Evolutionary conservation across 2,797 vertebrate species (phyloP).

Genomic region (Buceros bicornis): DNA sequence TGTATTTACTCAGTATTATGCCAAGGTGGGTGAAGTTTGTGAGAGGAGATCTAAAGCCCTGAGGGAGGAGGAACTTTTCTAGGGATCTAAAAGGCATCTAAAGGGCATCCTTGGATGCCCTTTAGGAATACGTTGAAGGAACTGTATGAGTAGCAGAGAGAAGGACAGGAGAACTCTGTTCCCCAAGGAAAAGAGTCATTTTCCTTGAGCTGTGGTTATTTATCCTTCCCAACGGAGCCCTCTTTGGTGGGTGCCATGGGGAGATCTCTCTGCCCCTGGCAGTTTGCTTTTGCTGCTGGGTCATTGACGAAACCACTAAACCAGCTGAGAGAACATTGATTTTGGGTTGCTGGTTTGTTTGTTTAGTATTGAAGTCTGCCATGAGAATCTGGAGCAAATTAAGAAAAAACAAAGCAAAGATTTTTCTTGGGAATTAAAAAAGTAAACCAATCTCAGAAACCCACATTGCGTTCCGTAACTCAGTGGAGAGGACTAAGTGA

Average conservation of each 20-base stretch:
- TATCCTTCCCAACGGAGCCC: neutral
- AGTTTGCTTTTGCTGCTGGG: neutral
- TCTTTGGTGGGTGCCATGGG: neutral
- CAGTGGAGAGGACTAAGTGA: neutral
- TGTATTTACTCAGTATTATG: neutral
- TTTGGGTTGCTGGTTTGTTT: slow-evolving; percentile 14
- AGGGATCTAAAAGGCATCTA: neutral
- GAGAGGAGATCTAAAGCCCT: neutral
- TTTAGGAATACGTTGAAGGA: neutral
- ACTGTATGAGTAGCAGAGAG: rapidly evolving
- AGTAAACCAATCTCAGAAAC: neutral
- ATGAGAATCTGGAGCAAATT: slow-evolving; percentile 51
- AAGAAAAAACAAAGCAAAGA: slow-evolving; percentile 26
- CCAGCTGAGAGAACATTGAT: neutral
- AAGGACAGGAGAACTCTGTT: neutral
- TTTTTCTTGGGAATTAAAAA: neutral
- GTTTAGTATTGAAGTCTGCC: neutral
- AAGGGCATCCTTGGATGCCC: neutral
- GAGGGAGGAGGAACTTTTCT: neutral
- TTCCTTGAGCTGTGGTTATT: neutral
- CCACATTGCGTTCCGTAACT: neutral
- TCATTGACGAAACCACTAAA: slow-evolving; percentile 22
- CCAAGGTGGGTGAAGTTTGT: neutral
- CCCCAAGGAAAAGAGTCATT: neutral
- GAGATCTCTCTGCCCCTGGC: neutral